These are phyloP conservation scores for Melanotaenia nigrans DNA, from an alignment of 2,797 vertebrate genomes.

Conservation along the genomic window DNA sequence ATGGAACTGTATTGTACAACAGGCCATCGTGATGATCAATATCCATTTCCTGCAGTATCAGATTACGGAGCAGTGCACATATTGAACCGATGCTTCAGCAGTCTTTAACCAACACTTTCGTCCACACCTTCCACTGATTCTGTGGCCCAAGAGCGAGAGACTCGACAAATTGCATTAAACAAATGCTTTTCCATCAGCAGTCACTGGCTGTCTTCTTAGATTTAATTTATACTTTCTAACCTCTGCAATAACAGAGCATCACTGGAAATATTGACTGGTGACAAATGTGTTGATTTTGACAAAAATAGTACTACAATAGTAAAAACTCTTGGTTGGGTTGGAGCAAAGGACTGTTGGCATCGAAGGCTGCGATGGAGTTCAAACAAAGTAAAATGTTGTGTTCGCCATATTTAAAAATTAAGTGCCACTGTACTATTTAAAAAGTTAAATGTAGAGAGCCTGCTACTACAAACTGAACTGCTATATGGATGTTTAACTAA, in stretches of 20 bases:
- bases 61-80: conserved; percentile 81
- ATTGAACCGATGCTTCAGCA: conserved; percentile 84
- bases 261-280: conserved; percentile 64
- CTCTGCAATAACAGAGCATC: conserved; percentile 42
- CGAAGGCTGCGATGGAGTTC: not conserved
- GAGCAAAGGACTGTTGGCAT: not conserved
- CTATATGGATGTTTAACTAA: not conserved
- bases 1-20: conserved; percentile 60
- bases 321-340: not conserved
- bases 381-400: not conserved
- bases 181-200: conserved; percentile 68
- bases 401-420: too few relatives aligned
- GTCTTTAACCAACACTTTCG: conserved; percentile 80
- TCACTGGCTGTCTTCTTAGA: conserved; percentile 53
- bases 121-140: conserved; percentile 75
- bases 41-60: conserved; percentile 83
- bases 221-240: conserved; percentile 47
- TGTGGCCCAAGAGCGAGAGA: conserved; percentile 56
- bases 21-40: conserved; percentile 77
- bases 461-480: not conserved
- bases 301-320: not conserved
- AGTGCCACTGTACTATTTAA: too few relatives aligned
- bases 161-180: conserved; percentile 80
- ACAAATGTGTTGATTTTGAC: conserved; percentile 51
- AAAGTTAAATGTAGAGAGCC: too few relatives aligned